A percentile compares a stretch with the other conserved stretches of the same genome.
These are phyloP conservation scores for Gymnopithys bicolor DNA, from an alignment of 2,797 vertebrate genomes.

Conservation along the genomic window DNA sequence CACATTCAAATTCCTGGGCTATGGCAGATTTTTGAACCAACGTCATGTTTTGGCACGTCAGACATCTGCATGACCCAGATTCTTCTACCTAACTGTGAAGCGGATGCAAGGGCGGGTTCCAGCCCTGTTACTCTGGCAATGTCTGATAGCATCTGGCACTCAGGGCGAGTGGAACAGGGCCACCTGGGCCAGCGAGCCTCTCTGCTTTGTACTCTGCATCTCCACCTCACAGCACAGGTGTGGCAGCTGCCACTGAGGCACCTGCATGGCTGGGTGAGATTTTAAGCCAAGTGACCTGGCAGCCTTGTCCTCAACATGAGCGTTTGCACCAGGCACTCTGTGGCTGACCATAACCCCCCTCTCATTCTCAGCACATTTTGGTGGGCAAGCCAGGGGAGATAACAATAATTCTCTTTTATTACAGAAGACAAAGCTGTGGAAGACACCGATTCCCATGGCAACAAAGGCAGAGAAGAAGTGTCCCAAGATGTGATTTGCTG, in stretches of 20 bases:
- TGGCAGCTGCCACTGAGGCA: background rate
- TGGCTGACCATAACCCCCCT: background rate
- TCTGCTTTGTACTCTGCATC: background rate
- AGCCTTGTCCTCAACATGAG: rapidly evolving
- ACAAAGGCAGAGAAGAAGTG: conserved; percentile 47
- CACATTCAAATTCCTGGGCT: rapidly evolving
- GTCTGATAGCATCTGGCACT: background rate
- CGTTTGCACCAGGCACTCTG: rapidly evolving
- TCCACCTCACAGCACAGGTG: rapidly evolving
- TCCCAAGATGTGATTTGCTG: conserved; percentile 64
- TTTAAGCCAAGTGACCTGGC: background rate
- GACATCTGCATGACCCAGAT: background rate
- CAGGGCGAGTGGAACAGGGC: background rate
- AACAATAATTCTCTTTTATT: conserved; percentile 4
- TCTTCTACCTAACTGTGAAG: background rate
- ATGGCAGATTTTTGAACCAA: rapidly evolving
- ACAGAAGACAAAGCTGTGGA: conserved; percentile 15
- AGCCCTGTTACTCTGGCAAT: background rate
- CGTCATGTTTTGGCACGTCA: rapidly evolving
- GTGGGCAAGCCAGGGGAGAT: background rate
- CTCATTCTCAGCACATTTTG: background rate
- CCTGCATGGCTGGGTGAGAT: rapidly evolving
- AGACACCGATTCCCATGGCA: conserved; percentile 41
- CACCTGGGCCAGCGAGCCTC: background rate
- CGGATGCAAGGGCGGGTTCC: background rate